These are phyloP conservation scores for Myotis myotis DNA, from an alignment of 2,797 vertebrate genomes.

Conservation along the genomic window DNA sequence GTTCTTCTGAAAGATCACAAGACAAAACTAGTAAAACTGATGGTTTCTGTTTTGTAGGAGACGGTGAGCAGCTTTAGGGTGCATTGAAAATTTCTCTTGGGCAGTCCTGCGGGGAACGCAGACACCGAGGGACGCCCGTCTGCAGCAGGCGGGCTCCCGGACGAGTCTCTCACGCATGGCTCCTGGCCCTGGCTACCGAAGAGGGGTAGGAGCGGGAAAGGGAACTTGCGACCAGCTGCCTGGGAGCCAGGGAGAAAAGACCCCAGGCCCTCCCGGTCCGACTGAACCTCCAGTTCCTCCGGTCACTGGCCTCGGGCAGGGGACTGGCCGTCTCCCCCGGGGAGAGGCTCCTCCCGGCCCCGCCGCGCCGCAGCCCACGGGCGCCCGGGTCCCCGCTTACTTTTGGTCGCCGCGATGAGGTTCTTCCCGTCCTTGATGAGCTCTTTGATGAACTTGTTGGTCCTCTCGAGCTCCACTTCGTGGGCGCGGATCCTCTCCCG, in stretches of 20 bases:
- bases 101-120: not conserved
- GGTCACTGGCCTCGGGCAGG: not conserved
- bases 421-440: constrained; percentile 98
- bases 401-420: constrained; percentile 96
- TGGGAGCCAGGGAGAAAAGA: not conserved
- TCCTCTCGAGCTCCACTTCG: constrained; percentile 97
- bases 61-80: not conserved
- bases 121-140: not conserved
- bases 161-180: not conserved
- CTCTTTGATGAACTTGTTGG: constrained; percentile 98
- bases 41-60: not conserved
- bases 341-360: not conserved
- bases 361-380: not conserved
- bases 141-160: not conserved
- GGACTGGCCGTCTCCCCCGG: not conserved
- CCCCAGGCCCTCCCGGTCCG: not conserved
- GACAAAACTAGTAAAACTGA: not conserved
- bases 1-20: not conserved
- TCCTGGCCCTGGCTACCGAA: not conserved
- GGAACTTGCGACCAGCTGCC: not conserved
- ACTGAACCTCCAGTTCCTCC: not conserved
- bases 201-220: not conserved
- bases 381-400: constrained; percentile 84
- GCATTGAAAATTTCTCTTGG: not conserved
- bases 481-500: constrained; percentile 94